Evolutionary conservation across 2,797 vertebrate genomes (phyloP).

Genomic region (Clarias fuscus): DNA sequence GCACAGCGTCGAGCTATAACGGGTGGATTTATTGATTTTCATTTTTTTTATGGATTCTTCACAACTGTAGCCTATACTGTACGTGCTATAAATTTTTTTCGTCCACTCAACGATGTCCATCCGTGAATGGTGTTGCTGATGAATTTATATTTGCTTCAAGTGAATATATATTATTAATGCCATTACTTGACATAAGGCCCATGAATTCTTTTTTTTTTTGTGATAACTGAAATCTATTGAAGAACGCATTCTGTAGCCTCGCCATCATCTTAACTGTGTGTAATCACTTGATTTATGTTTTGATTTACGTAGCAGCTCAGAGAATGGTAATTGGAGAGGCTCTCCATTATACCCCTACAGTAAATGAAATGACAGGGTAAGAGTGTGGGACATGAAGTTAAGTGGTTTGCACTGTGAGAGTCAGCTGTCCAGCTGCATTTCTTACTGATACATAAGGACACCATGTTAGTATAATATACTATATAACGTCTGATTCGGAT

Average conservation of each 20-base stretch:
- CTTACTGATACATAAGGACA: conserved; percentile 7
- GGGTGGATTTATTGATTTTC: conserved; percentile 32
- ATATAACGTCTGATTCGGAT: conserved; percentile 17
- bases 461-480: background rate
- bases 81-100: conserved; percentile 1
- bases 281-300: conserved; percentile 52
- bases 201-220: conserved; percentile 20
- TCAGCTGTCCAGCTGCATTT: background rate
- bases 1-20: conserved; percentile 2
- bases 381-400: conserved; percentile 23
- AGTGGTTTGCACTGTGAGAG: conserved; percentile 10
- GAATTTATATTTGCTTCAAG: conserved; percentile 23
- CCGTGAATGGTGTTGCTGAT: conserved; percentile 27
- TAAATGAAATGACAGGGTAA: conserved; percentile 31
- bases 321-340: conserved; percentile 32
- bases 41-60: background rate
- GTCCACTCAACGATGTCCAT: conserved; percentile 9
- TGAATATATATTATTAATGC: conserved; percentile 53
- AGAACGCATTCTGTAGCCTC: conserved; percentile 32
- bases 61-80: background rate
- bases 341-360: conserved; percentile 34
- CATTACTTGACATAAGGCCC: conserved; percentile 21
- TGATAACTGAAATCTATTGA: conserved; percentile 7
- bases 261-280: conserved; percentile 37
- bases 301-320: conserved; percentile 48